These are phyloP conservation scores for Caenorhabditis sp. DNA, from an alignment of 2,888 invertebrate genomes.

Conservation along the genomic window DNA sequence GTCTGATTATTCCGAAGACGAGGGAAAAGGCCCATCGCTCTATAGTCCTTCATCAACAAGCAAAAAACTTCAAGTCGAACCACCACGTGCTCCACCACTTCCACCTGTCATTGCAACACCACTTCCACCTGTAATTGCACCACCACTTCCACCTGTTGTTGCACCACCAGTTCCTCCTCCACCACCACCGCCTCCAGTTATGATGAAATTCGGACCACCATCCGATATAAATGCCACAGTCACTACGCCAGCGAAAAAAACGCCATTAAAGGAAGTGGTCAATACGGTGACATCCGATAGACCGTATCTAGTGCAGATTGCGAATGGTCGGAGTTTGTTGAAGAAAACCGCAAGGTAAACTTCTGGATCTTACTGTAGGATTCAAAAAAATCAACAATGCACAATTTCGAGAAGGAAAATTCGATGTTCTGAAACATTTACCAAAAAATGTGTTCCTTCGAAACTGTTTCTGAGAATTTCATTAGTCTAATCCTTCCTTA, in stretches of 20 bases:
- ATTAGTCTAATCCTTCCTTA: too few relatives aligned
- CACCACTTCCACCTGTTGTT: constrained; percentile 6
- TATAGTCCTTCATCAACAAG: constrained; percentile 27
- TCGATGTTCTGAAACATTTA: too few relatives aligned
- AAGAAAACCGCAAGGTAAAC: constrained; percentile 32
- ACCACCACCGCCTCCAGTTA: constrained; percentile 23
- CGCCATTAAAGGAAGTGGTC: not conserved
- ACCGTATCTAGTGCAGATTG: constrained; percentile 37
- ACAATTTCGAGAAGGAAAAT: too few relatives aligned
- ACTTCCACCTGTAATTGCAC: not conserved
- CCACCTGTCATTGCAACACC: not conserved
- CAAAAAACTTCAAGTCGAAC: constrained; percentile 1
- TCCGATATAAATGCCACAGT: not conserved
- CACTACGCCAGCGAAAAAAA: constrained; percentile 7
- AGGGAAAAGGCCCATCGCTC: constrained; percentile 38
- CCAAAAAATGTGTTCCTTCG: too few relatives aligned
- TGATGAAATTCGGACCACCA: constrained; percentile 4
- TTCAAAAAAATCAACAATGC: too few relatives aligned
- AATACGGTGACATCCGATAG: constrained; percentile 6
- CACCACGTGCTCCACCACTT: too few relatives aligned
- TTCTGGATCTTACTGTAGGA: too few relatives aligned
- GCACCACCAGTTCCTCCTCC: constrained; percentile 18
- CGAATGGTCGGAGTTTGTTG: constrained; percentile 28
- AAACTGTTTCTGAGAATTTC: too few relatives aligned
- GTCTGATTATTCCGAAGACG: constrained; percentile 29